phyloP scores from a whole-genome alignment of 2,888 invertebrate genomes.

The Homarus gammarus region DNA sequence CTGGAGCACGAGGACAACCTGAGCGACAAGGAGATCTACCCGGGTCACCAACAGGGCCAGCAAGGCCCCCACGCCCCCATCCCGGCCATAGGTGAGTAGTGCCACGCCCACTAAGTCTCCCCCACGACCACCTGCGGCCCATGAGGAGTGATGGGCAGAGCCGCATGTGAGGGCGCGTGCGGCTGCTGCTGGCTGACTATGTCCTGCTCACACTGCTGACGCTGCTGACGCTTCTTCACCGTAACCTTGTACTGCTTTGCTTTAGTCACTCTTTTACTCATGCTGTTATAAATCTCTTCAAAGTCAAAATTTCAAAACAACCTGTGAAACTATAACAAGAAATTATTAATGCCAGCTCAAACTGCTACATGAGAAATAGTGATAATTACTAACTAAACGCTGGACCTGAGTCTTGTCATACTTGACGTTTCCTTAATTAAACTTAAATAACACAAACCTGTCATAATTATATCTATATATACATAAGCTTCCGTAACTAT shows the following conservation, averaged over 20 bases:
- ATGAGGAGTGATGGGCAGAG: slow-evolving; percentile 14
- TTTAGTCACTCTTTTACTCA: slow-evolving; percentile 26
- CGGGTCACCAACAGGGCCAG: slow-evolving; percentile 79
- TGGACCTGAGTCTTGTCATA: too few species aligned
- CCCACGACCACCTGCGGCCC: background rate
- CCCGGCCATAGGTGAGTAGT: slow-evolving; percentile 83
- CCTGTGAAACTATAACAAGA: background rate
- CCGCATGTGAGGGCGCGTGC: slow-evolving; percentile 13
- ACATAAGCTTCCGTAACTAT: slow-evolving; percentile 10
- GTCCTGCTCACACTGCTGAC: background rate
- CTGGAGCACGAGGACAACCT: slow-evolving; percentile 92
- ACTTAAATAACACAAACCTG: too few species aligned
- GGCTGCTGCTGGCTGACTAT: slow-evolving; percentile 20
- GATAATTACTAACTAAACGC: too few species aligned
- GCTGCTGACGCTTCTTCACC: slow-evolving; percentile 18
- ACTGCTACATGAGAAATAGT: too few species aligned
- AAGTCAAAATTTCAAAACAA: background rate
- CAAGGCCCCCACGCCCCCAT: slow-evolving; percentile 78
- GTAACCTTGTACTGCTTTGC: slow-evolving; percentile 6
- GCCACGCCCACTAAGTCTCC: slow-evolving; percentile 9
- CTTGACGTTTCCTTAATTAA: background rate
- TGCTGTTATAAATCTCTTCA: slow-evolving; percentile 16
- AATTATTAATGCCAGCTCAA: too few species aligned
- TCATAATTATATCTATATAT: background rate
- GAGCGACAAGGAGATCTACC: slow-evolving; percentile 92